phyloP scores from a whole-genome alignment of 2,888 invertebrate genomes.

The Leptinotarsa tumamoca region DNA sequence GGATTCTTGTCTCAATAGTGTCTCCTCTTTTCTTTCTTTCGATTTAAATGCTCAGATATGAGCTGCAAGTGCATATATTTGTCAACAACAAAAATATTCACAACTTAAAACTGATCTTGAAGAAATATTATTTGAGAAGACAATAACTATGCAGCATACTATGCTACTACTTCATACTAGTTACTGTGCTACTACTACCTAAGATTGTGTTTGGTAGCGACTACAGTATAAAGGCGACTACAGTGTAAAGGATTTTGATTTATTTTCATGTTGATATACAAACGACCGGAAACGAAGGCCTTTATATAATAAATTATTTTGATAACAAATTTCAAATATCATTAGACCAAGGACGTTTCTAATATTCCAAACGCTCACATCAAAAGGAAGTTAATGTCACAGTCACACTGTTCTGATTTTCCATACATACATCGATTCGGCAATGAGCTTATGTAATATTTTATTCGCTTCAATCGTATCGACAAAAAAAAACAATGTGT shows the following conservation, averaged over 20 bases:
- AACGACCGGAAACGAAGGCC: not conserved
- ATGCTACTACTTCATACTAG: no score
- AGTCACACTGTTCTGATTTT: slow-evolving; percentile 10
- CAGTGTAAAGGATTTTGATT: not conserved
- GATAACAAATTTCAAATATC: slow-evolving; percentile 19
- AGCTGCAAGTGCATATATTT: no score
- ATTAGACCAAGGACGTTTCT: slow-evolving; percentile 26
- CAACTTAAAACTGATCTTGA: no score
- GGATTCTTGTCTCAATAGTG: no score
- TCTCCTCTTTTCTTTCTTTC: no score
- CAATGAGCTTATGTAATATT: not conserved
- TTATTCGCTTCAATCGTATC: not conserved
- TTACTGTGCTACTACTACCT: no score
- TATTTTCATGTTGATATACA: not conserved
- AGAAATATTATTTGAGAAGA: no score
- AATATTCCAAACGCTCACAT: not conserved
- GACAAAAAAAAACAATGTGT: slow-evolving; percentile 6
- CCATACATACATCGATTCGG: not conserved
- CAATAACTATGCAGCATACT: no score
- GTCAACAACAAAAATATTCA: no score
- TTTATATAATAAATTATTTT: not conserved
- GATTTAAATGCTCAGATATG: no score
- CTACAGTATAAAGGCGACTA: no score
- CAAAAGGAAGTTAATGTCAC: not conserved
- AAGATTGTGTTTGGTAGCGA: no score